phyloP scores from a whole-genome alignment of 2,113 vertebrate species.

The Ictalurus furcatus region DNA sequence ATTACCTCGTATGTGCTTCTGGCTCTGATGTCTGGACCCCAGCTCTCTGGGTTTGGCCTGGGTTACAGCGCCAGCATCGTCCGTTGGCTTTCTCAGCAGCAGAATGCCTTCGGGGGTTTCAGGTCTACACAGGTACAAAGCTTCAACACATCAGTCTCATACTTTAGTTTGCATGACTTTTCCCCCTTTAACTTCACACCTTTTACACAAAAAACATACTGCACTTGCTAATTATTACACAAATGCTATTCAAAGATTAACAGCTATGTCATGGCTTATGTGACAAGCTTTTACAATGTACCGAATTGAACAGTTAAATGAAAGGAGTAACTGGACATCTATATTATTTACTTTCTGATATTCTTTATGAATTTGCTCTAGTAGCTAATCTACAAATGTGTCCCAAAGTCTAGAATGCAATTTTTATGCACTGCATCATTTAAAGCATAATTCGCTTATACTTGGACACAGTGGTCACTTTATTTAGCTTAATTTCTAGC shows the following conservation, averaged over 20 bases:
- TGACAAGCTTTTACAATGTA: background rate
- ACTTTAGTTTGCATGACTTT: too few relatives aligned
- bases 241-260: background rate
- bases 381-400: background rate
- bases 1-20: constrained; percentile 78
- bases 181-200: too few relatives aligned
- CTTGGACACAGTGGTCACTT: too few relatives aligned
- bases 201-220: too few relatives aligned
- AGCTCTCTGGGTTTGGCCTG: constrained; percentile 51
- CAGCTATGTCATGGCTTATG: background rate
- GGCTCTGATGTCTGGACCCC: constrained; percentile 69
- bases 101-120: constrained; percentile 84
- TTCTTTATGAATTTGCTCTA: background rate
- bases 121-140: constrained; percentile 81
- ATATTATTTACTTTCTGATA: background rate
- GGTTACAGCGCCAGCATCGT: constrained; percentile 68
- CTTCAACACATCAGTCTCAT: background rate
- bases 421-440: background rate
- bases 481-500: too few relatives aligned
- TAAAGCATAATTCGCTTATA: background rate
- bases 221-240: background rate
- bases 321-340: background rate
- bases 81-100: constrained; percentile 78
- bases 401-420: background rate
- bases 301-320: background rate